Base-by-base conservation (phyloP, 1,140 invertebrate genomes). In the Andricus grossulariae region DNA sequence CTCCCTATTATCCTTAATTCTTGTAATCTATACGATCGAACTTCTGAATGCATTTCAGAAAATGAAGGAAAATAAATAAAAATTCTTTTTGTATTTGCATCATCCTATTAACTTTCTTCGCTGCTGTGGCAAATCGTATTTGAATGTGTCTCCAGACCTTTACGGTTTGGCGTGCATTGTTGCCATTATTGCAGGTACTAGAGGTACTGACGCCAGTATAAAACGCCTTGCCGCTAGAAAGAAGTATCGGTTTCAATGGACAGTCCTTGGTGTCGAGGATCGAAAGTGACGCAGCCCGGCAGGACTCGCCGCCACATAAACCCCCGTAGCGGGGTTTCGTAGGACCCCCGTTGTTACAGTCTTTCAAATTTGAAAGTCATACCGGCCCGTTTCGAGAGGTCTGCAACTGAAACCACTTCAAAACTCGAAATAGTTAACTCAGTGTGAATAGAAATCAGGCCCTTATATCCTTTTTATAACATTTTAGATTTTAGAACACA, bases 361-460 rank as follows among this genome's bases (percentile, higher is more conserved):
- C 85, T 84, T 85, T 85, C 80, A 84, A 57, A 79, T 82, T 86
- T 83, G 79, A 87, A 87, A 87, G 83, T 85, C 85, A 86, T 83
- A 86, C 84, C 83, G 77, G 72, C 55, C 76, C 80, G 75, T 73
- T 75, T 80, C 73, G 76, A 79, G 55, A 81, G 82, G 76, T 79
- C 76, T 79, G 81, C 85, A 86, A 85, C 75, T 78, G 82, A 80
- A 73, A 78, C 77, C 76, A 50, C 54, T 73, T n/a, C 71, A 50
- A 50, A 72, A 19, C 50, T 21, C 25, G 54, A 50, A 51, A 51
- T 70, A 75, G 49, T 12, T 15, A 70, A 50, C 45, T 21, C 12
- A 15, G 11, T 60, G 16, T 75, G 16, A 54, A 75, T 54, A 32
- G 50, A 39, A 54, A 52, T 51, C 45, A 66, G 60, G 60, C 73